A percentile compares a stretch with the other conserved stretches of the same genome.
Evolutionary conservation across 2,888 invertebrate species (phyloP).

Genomic region (Lagria hirta): DNA sequence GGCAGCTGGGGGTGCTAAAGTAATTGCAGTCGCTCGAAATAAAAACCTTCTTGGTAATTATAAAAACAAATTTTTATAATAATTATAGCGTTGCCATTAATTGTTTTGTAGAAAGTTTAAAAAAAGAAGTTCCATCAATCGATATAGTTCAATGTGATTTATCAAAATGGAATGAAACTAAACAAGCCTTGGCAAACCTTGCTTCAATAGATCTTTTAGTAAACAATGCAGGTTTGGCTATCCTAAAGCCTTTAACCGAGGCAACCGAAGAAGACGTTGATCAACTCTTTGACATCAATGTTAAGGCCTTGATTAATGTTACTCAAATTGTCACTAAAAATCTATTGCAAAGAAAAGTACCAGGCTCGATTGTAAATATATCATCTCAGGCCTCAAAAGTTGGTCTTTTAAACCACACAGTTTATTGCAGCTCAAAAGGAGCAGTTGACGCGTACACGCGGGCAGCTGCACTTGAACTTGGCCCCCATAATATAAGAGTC

Average conservation of each 20-base stretch:
- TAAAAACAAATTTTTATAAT: background rate
- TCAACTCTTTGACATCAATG: constrained; percentile 74
- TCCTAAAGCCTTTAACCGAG: constrained; percentile 70
- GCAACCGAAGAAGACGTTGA: constrained; percentile 71
- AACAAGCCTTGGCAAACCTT: constrained; percentile 56
- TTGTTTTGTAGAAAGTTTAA: constrained; percentile 52
- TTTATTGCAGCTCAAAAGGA: constrained; percentile 85
- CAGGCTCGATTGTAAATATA: constrained; percentile 85
- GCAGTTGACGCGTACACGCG: constrained; percentile 84
- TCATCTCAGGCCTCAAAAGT: constrained; percentile 84
- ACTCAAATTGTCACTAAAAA: constrained; percentile 78
- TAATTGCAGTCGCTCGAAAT: constrained; percentile 75
- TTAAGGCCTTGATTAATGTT: constrained; percentile 82
- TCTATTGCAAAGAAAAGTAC: constrained; percentile 68
- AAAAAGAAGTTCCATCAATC: constrained; percentile 62
- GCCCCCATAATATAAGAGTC: constrained; percentile 78
- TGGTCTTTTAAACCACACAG: constrained; percentile 73
- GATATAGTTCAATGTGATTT: constrained; percentile 70
- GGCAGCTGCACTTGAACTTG: constrained; percentile 84
- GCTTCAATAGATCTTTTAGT: constrained; percentile 78
- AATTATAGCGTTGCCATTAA: background rate
- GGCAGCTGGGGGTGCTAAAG: constrained; percentile 66
- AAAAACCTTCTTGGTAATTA: constrained; percentile 58
- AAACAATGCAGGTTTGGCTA: constrained; percentile 81
- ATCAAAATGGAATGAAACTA: constrained; percentile 71